These are phyloP conservation scores for Pantala flavescens DNA, from an alignment of 1,140 invertebrate species.

Conservation along the genomic window DNA sequence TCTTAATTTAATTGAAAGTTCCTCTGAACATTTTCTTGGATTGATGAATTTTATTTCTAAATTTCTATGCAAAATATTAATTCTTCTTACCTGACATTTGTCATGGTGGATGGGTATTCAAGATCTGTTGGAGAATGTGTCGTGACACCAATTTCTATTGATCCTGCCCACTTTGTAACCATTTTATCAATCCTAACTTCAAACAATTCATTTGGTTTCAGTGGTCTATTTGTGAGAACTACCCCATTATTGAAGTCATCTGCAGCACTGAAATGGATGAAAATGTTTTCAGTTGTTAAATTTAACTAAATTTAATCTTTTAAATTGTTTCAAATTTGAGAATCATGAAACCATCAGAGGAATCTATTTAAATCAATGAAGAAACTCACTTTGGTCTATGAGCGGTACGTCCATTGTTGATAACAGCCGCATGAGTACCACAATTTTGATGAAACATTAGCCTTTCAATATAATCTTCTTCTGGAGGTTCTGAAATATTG, in stretches of 20 bases:
- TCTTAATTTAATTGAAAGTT: too few relatives aligned
- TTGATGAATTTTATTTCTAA: too few relatives aligned
- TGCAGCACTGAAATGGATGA: slow-evolving; percentile 52
- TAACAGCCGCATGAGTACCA: slow-evolving; percentile 82
- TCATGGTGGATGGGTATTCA: slow-evolving; percentile 93
- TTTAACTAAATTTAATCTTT: too few relatives aligned
- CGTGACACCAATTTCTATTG: slow-evolving; percentile 90
- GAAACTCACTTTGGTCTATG: slow-evolving; percentile 76
- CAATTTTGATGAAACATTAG: slow-evolving; percentile 81
- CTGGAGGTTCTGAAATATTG: neutral
- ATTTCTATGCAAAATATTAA: slow-evolving; percentile 17
- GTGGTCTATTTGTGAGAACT: slow-evolving; percentile 74
- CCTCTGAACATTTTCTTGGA: too few relatives aligned
- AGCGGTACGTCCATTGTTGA: slow-evolving; percentile 79
- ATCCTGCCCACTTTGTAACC: slow-evolving; percentile 91
- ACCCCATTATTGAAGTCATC: slow-evolving; percentile 95
- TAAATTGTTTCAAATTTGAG: slow-evolving; percentile 15
- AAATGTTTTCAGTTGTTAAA: neutral
- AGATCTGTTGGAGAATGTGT: slow-evolving; percentile 77
- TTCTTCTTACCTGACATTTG: slow-evolving; percentile 66
- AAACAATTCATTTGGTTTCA: slow-evolving; percentile 79
- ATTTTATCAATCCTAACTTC: slow-evolving; percentile 81
- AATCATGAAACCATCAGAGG: neutral
- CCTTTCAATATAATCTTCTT: neutral
- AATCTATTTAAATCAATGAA: neutral